Evolutionary conservation across 2,797 vertebrate genomes (phyloP).

Genomic region (Sebastes variabilis): DNA sequence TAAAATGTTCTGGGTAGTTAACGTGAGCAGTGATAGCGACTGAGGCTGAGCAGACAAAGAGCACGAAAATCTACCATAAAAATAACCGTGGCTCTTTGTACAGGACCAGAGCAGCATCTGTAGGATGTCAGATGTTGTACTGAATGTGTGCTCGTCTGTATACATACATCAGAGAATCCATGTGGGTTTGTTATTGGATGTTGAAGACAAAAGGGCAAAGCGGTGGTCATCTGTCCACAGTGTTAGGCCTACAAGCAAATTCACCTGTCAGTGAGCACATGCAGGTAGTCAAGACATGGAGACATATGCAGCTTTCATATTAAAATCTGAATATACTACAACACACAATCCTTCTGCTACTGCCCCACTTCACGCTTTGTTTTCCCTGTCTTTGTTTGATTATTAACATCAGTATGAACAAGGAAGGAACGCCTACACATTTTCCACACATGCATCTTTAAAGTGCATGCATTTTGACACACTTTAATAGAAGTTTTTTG

Average conservation of each 20-base stretch:
- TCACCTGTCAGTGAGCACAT: background rate
- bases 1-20: too few species aligned
- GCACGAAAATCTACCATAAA: too few species aligned
- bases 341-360: background rate
- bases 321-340: background rate
- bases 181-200: constrained; percentile 6
- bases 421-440: background rate
- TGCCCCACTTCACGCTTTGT: background rate
- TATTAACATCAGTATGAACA: background rate
- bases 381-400: background rate
- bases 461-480: background rate
- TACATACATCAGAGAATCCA: background rate
- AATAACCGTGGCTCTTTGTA: too few species aligned
- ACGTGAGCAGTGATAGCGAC: accelerated
- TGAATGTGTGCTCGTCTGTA: background rate
- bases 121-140: too few species aligned
- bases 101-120: too few species aligned
- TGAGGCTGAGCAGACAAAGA: too few species aligned
- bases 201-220: background rate
- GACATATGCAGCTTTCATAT: background rate
- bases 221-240: background rate
- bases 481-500: background rate
- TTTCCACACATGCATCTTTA: background rate
- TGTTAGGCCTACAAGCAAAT: background rate
- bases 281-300: background rate